A percentile compares a stretch with the other conserved stretches of the same genome.
Conservation (phyloP, 2,888 invertebrate genomes). For the Andricus curvator region DNA sequence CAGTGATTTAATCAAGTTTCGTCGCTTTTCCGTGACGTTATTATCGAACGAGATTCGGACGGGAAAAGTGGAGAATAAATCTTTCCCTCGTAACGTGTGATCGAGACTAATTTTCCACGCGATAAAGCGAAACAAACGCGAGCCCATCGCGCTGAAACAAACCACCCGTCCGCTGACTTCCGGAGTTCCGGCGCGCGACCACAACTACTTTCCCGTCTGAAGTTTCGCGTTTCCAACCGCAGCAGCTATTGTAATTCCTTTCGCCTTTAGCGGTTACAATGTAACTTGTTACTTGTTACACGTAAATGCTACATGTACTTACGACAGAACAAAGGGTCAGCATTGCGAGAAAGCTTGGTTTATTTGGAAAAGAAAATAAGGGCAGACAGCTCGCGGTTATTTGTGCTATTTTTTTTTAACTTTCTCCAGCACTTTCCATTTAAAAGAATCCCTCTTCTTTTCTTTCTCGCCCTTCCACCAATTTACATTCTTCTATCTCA, state of each 20-base stretch:
- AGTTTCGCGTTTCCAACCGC: conserved; percentile 21
- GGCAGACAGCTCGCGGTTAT: not conserved
- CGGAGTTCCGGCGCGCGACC: conserved; percentile 32
- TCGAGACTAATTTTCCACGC: conserved; percentile 36
- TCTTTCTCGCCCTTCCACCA: too few relatives aligned
- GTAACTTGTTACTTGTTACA: not conserved
- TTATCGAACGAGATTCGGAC: conserved; percentile 18
- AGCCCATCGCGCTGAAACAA: conserved; percentile 34
- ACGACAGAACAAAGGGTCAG: not conserved
- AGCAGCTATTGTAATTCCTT: conserved; percentile 1
- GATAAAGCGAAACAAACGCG: conserved; percentile 35
- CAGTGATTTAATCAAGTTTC: too few relatives aligned
- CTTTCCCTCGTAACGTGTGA: conserved; percentile 23
- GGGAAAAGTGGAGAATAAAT: conserved; percentile 31
- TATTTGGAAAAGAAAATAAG: not conserved
- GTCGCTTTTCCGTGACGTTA: conserved; percentile 12
- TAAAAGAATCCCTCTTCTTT: not conserved
- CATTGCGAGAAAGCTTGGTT: not conserved
- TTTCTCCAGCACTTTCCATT: not conserved
- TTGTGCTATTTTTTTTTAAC: not conserved
- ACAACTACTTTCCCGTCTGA: conserved; percentile 31
- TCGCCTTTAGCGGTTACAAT: conserved; percentile 1
- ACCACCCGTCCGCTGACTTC: conserved; percentile 29
- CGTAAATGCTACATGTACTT: not conserved
- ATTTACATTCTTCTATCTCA: too few relatives aligned